phyloP scores from a whole-genome alignment of 64 coral and sea anemone species.

The Cladopsammia gracilis region DNA sequence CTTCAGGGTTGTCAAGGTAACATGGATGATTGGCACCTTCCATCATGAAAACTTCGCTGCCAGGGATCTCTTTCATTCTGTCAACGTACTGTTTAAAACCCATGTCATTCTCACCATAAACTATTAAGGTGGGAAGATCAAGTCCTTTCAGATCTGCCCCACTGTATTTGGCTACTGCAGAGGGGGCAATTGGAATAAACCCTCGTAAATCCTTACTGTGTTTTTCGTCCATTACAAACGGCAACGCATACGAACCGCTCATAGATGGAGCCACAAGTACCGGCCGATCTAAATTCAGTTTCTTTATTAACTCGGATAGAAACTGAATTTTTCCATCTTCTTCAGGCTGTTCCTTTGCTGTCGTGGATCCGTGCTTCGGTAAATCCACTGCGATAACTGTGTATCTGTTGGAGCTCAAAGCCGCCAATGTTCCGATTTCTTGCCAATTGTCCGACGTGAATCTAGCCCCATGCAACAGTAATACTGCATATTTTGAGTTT shows the following conservation, averaged over 20 bases:
- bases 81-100: slow-evolving; percentile 37
- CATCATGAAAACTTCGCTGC: slow-evolving; percentile 70
- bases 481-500: slow-evolving; percentile 50
- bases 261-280: slow-evolving; percentile 91
- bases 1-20: slow-evolving; percentile 81
- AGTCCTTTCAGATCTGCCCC: slow-evolving; percentile 45
- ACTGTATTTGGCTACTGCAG: slow-evolving; percentile 54
- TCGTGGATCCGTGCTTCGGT: slow-evolving; percentile 68
- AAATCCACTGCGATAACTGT: slow-evolving; percentile 87
- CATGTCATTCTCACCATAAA: slow-evolving; percentile 70
- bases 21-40: slow-evolving; percentile 81
- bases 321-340: slow-evolving; percentile 61
- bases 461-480: slow-evolving; percentile 78
- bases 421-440: slow-evolving; percentile 74
- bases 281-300: slow-evolving; percentile 14
- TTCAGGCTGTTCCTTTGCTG: slow-evolving; percentile 1
- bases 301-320: slow-evolving; percentile 59
- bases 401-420: slow-evolving; percentile 67
- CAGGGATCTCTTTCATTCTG: slow-evolving; percentile 76
- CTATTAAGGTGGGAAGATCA: slow-evolving; percentile 70
- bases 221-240: slow-evolving; percentile 67
- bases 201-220: slow-evolving; percentile 43
- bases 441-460: slow-evolving; percentile 90
- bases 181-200: slow-evolving; percentile 82
- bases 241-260: slow-evolving; percentile 85